phyloP scores from a whole-genome alignment of 2,113 vertebrate genomes.

The Saguinus imperator region DNA sequence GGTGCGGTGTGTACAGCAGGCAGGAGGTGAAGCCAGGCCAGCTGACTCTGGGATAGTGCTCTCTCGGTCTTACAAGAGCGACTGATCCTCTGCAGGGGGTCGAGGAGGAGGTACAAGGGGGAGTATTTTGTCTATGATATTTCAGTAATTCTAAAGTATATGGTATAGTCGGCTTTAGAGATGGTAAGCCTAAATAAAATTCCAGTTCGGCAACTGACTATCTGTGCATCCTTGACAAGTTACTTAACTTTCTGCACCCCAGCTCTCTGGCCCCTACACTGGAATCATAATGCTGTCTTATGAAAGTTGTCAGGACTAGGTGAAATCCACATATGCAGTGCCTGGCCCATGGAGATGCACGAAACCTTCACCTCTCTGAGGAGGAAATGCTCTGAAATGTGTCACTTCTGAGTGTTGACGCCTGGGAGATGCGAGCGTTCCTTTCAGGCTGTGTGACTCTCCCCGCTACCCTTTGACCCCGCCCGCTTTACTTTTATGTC shows the following conservation, averaged over 20 bases:
- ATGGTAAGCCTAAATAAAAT: neutral
- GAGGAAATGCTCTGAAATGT: neutral
- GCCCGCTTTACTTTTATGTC: neutral
- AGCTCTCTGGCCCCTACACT: neutral
- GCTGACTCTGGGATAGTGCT: neutral
- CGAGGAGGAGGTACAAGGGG: no score
- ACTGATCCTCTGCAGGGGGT: neutral
- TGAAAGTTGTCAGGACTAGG: neutral
- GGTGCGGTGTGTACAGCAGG: neutral
- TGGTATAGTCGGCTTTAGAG: neutral
- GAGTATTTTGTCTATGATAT: neutral
- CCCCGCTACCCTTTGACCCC: neutral
- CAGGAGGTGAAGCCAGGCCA: neutral
- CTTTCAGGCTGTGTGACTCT: neutral
- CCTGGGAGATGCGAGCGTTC: neutral
- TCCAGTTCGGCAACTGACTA: neutral
- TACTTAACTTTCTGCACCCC: neutral
- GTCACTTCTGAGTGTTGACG: neutral
- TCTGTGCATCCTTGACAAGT: neutral
- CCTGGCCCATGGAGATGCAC: fast-evolving
- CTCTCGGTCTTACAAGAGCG: neutral
- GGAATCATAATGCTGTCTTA: neutral
- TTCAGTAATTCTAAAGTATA: neutral
- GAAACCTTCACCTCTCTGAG: neutral
- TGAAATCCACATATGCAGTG: fast-evolving